Percentiles rank a stretch among this genome's conserved stretches.
phyloP scores from a whole-genome alignment of 92 coral and sea anemone species.

The Zoanthus solanderi region DNA sequence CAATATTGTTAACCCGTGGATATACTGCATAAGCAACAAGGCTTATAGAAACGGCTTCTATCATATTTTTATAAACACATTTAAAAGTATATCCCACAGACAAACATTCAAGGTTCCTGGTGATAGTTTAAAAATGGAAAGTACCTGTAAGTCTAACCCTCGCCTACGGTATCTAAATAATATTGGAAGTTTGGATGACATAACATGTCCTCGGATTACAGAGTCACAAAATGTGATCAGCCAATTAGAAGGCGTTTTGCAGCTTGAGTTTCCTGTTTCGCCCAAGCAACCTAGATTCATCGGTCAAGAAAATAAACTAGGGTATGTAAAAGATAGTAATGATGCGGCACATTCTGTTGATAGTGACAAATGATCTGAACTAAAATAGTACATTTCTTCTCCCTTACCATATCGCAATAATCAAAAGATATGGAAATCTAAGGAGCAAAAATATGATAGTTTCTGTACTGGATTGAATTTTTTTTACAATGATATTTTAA shows the following conservation, averaged over 20 bases:
- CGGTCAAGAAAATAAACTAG: too few species aligned
- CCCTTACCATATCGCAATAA: too few species aligned
- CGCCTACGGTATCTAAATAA: slow-evolving; percentile 9
- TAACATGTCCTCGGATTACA: background rate
- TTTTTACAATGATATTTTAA: too few species aligned
- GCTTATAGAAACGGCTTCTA: slow-evolving; percentile 67
- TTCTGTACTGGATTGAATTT: too few species aligned
- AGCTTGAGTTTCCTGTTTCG: background rate
- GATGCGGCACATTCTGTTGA: too few species aligned
- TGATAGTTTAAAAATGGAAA: background rate
- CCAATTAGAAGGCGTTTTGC: background rate
- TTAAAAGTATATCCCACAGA: background rate
- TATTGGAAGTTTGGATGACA: background rate
- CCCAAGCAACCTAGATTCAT: background rate
- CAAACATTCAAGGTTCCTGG: background rate
- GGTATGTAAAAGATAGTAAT: too few species aligned
- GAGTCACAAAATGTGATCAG: background rate
- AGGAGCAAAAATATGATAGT: too few species aligned
- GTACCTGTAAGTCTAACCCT: background rate
- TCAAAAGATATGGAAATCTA: too few species aligned
- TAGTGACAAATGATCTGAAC: too few species aligned
- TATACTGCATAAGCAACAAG: slow-evolving; percentile 75
- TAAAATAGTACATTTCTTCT: too few species aligned
- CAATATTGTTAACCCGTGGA: slow-evolving; percentile 75
- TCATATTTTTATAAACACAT: background rate